These are phyloP conservation scores for Lasiurus borealis DNA, from an alignment of 2,113 vertebrate genomes.

Conservation along the genomic window DNA sequence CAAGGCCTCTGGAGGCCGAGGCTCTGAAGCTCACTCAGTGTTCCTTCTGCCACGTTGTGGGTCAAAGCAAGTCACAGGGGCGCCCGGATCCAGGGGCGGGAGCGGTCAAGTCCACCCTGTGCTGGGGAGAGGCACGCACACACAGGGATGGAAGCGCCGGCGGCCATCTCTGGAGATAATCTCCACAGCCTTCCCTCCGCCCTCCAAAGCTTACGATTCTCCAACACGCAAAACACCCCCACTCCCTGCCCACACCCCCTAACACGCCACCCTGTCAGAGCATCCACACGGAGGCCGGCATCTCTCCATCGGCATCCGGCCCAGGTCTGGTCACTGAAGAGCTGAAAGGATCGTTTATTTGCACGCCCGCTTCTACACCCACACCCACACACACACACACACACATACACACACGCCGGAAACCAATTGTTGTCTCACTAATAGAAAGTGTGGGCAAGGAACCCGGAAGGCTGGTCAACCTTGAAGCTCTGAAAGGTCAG, in stretches of 20 bases:
- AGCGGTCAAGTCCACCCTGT: not conserved
- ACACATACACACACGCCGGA: not conserved
- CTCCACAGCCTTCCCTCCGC: not conserved
- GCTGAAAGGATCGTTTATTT: not conserved
- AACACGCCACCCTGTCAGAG: too few relatives aligned
- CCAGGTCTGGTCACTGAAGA: not conserved
- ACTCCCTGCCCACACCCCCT: not conserved
- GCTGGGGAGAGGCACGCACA: not conserved
- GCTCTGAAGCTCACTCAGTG: not conserved
- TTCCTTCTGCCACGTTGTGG: not conserved
- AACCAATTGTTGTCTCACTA: too few relatives aligned
- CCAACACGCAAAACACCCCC: not conserved
- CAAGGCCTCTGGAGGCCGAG: not conserved
- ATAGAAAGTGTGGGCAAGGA: too few relatives aligned
- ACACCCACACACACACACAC: too few relatives aligned
- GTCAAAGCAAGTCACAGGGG: not conserved
- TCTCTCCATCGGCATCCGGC: not conserved
- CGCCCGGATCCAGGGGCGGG: not conserved
- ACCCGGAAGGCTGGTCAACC: too few relatives aligned
- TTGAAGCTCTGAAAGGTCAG: too few relatives aligned
- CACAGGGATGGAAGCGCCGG: not conserved
- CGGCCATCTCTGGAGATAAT: not conserved
- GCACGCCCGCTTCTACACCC: too few relatives aligned
- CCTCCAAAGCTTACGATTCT: not conserved
- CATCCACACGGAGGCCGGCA: not conserved